Conservation (phyloP, 2,797 vertebrate species). For the Acanthurus tractus region DNA sequence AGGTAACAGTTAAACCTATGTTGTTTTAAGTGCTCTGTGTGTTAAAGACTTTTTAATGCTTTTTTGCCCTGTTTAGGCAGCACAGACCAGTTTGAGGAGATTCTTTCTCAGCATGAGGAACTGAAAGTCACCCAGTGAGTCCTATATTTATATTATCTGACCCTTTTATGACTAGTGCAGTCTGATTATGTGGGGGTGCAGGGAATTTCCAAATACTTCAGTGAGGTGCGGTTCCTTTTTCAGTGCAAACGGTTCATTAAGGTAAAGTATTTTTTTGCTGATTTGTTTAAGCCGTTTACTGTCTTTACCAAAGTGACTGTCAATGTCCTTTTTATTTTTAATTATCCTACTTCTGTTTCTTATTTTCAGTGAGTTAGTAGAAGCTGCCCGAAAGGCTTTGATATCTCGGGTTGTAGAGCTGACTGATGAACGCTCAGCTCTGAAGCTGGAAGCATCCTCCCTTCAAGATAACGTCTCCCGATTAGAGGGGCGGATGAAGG, state of each 20-base stretch:
- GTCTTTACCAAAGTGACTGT: background rate
- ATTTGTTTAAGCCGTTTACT: background rate
- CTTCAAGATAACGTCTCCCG: slow-evolving; percentile 78
- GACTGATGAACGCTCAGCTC: slow-evolving; percentile 84
- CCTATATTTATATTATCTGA: slow-evolving; percentile 29
- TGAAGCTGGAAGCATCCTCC: slow-evolving; percentile 79
- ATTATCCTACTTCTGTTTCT: background rate
- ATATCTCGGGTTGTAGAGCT: slow-evolving; percentile 87
- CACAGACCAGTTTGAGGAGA: slow-evolving; percentile 85
- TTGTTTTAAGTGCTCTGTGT: slow-evolving; percentile 9
- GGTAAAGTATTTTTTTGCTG: too few relatives aligned
- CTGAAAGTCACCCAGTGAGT: slow-evolving; percentile 87
- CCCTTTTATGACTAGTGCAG: background rate
- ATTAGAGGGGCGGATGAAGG: slow-evolving; percentile 81
- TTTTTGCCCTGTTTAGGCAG: slow-evolving; percentile 68
- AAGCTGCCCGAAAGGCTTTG: slow-evolving; percentile 85
- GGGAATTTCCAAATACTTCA: slow-evolving; percentile 25
- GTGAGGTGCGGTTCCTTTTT: slow-evolving; percentile 3
- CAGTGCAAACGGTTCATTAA: slow-evolving; percentile 9
- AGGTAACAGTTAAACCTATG: too few relatives aligned
- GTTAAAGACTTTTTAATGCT: background rate
- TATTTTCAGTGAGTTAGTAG: slow-evolving; percentile 77
- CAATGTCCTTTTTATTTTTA: background rate
- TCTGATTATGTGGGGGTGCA: background rate
- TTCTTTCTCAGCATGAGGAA: slow-evolving; percentile 86